Conservation (phyloP, 2,888 invertebrate species). For the Idaea straminata region DNA sequence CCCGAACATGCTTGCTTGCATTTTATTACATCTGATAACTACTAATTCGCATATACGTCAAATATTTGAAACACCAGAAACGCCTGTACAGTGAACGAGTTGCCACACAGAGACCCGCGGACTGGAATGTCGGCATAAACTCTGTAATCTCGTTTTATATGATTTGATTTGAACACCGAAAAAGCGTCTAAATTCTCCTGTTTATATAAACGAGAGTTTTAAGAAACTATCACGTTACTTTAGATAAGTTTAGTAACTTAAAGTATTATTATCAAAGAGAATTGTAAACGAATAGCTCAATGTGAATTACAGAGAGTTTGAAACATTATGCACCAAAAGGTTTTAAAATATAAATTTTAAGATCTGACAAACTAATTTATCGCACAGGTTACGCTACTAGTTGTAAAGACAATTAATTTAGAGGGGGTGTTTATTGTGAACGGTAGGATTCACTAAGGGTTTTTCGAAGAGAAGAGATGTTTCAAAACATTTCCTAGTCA, state of each 20-base stretch:
- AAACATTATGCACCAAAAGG: too few species aligned
- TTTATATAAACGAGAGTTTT: constrained; percentile 27
- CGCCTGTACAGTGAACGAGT: constrained; percentile 36
- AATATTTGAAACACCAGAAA: constrained; percentile 68
- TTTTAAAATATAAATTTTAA: too few species aligned
- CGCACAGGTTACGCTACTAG: too few species aligned
- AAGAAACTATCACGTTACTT: constrained; percentile 25
- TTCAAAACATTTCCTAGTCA: too few species aligned
- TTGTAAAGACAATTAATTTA: too few species aligned
- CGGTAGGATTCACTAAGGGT: too few species aligned
- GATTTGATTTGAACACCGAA: constrained; percentile 37
- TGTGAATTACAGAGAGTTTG: too few species aligned
- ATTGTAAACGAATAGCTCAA: too few species aligned
- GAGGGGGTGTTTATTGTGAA: too few species aligned
- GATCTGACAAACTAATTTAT: too few species aligned
- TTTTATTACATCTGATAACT: constrained; percentile 76
- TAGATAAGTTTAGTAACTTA: not conserved
- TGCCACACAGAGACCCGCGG: constrained; percentile 29
- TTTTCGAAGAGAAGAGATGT: too few species aligned
- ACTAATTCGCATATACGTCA: constrained; percentile 74
- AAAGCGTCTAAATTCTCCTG: constrained; percentile 32
- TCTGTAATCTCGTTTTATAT: constrained; percentile 43
- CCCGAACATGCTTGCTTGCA: constrained; percentile 57
- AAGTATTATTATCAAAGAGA: not conserved
- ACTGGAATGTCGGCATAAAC: constrained; percentile 46